phyloP scores from a whole-genome alignment of 2,113 vertebrate species.

The Macroglossus sobrinus region DNA sequence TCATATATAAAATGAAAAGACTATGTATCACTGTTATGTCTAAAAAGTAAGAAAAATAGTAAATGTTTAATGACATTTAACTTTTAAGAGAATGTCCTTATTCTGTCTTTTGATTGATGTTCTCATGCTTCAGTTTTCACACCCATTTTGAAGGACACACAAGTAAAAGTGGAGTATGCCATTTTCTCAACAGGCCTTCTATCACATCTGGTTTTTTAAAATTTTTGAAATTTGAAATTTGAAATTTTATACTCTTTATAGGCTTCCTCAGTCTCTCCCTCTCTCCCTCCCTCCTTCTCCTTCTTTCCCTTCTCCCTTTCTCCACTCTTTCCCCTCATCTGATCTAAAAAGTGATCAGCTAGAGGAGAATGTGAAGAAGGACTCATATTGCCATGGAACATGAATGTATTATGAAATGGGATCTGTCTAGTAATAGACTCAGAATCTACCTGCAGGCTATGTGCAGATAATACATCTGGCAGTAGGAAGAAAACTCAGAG shows the following conservation, averaged over 20 bases:
- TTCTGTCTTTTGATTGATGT: neutral
- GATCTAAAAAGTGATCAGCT: neutral
- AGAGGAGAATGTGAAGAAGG: neutral
- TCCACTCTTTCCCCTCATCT: neutral
- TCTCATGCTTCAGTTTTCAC: neutral
- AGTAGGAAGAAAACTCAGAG: neutral
- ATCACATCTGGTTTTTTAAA: neutral
- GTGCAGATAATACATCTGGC: neutral
- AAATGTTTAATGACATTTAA: neutral
- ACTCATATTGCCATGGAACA: neutral
- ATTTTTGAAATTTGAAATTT: neutral
- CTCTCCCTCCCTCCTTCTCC: neutral
- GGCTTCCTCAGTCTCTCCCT: neutral
- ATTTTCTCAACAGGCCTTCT: neutral
- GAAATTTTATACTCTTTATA: neutral
- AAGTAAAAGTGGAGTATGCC: neutral
- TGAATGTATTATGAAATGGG: neutral
- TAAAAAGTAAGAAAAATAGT: neutral
- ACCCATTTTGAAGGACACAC: neutral
- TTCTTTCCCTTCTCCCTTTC: accelerated
- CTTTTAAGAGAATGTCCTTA: neutral
- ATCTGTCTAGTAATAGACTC: neutral
- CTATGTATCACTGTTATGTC: neutral
- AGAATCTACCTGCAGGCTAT: neutral
- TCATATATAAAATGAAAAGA: neutral